Evolutionary conservation across 2,113 vertebrate species (phyloP).

Genomic region (Hydropotes inermis): DNA sequence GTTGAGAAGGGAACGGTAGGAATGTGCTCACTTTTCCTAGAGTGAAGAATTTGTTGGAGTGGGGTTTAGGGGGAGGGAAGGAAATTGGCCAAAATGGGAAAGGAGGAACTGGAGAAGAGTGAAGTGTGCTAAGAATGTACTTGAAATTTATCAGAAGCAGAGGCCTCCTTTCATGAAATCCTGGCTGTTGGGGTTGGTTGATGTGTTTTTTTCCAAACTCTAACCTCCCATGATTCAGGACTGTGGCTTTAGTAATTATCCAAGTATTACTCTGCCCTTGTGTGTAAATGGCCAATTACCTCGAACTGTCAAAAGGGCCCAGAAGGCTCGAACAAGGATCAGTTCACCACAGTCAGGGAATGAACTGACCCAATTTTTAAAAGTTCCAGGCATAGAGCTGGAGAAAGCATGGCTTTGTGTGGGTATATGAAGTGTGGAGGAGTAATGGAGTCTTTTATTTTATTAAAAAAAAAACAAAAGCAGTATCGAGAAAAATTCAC

Average conservation of each 20-base stretch:
- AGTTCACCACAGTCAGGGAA: constrained; percentile 27
- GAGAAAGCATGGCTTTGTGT: constrained; percentile 48
- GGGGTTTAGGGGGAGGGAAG: not conserved
- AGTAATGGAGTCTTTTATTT: not conserved
- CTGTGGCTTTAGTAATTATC: constrained; percentile 45
- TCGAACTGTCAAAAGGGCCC: constrained; percentile 25
- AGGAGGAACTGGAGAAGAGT: not conserved
- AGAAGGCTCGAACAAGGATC: constrained; percentile 37
- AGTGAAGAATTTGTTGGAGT: not conserved
- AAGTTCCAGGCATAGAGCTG: not conserved
- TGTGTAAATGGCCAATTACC: constrained; percentile 34
- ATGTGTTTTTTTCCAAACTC: constrained; percentile 58
- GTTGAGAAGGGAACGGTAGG: not conserved
- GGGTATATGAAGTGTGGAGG: not conserved
- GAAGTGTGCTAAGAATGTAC: not conserved
- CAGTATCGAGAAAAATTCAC: not conserved
- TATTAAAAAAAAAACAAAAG: not conserved
- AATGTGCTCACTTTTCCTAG: not conserved
- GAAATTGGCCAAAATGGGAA: not conserved
- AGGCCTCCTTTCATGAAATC: constrained; percentile 40
- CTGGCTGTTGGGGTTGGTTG: not conserved
- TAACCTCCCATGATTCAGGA: not conserved
- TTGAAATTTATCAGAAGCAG: constrained; percentile 31
- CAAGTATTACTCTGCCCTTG: constrained; percentile 26
- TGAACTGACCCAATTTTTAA: not conserved